Conservation (phyloP, 2,888 invertebrate genomes). For the Tipula lateralis region DNA sequence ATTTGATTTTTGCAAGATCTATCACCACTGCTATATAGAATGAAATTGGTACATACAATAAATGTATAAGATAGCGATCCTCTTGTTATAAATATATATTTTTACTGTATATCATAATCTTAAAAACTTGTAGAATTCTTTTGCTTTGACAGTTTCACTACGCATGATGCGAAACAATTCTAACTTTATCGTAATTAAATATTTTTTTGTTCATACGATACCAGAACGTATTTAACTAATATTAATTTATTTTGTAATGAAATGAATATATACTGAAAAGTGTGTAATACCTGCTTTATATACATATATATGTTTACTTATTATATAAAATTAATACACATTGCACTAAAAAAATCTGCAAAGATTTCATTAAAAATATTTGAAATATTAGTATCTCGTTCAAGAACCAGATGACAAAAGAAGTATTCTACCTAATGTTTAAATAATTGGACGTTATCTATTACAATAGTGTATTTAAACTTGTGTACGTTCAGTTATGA, state of each 20-base stretch:
- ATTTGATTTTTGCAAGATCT: neutral
- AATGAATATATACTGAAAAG: neutral
- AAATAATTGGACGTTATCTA: neutral
- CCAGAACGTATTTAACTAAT: neutral
- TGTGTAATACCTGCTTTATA: neutral
- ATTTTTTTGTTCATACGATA: neutral
- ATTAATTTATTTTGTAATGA: neutral
- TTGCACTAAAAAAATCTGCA: neutral
- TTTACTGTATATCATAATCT: neutral
- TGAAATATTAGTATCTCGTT: constrained; percentile 2
- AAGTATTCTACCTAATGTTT: neutral
- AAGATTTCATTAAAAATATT: neutral
- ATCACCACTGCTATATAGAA: neutral
- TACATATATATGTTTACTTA: neutral
- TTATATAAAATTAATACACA: neutral
- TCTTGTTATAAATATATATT: neutral
- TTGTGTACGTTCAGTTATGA: neutral
- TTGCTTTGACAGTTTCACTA: neutral
- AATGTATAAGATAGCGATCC: neutral
- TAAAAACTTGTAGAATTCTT: neutral
- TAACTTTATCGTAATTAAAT: neutral
- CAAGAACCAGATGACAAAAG: neutral
- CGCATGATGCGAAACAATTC: neutral
- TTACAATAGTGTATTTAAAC: neutral
- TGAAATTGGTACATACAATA: neutral